Conservation (phyloP, 2,888 invertebrate genomes). For the Anthophora plumipes region DNA sequence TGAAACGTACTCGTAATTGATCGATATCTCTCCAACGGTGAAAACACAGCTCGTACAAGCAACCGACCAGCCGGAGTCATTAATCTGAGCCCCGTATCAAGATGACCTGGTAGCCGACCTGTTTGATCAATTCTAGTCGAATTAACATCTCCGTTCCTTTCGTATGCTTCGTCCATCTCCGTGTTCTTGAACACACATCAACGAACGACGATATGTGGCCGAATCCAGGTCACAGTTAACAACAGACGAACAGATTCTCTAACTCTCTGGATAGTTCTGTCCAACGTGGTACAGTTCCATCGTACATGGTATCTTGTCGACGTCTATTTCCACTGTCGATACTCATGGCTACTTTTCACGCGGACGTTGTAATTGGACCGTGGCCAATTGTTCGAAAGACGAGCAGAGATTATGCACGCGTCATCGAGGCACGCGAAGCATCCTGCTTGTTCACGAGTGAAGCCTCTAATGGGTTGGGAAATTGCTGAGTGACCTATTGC, state of each 20-base stretch:
- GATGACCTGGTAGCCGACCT: slow-evolving; percentile 49
- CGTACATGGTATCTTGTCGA: background rate
- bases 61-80: slow-evolving; percentile 39
- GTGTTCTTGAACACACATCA: background rate
- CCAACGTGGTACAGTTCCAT: slow-evolving; percentile 13
- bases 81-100: slow-evolving; percentile 50
- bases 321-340: slow-evolving; percentile 20
- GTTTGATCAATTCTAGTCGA: slow-evolving; percentile 51
- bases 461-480: background rate
- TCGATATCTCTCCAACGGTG: slow-evolving; percentile 50
- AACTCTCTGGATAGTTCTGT: background rate
- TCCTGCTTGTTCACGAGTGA: background rate
- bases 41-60: slow-evolving; percentile 53
- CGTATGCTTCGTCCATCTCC: background rate
- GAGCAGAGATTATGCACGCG: background rate
- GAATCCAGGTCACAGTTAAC: slow-evolving; percentile 24
- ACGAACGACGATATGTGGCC: slow-evolving; percentile 18
- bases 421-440: background rate
- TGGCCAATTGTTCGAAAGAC: background rate
- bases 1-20: slow-evolving; percentile 52
- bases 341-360: background rate
- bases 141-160: slow-evolving; percentile 43
- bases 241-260: background rate
- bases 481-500: too few species aligned
- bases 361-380: background rate